These are phyloP conservation scores for Teleogryllus oceanicus DNA, from an alignment of 2,888 invertebrate genomes.

Conservation along the genomic window DNA sequence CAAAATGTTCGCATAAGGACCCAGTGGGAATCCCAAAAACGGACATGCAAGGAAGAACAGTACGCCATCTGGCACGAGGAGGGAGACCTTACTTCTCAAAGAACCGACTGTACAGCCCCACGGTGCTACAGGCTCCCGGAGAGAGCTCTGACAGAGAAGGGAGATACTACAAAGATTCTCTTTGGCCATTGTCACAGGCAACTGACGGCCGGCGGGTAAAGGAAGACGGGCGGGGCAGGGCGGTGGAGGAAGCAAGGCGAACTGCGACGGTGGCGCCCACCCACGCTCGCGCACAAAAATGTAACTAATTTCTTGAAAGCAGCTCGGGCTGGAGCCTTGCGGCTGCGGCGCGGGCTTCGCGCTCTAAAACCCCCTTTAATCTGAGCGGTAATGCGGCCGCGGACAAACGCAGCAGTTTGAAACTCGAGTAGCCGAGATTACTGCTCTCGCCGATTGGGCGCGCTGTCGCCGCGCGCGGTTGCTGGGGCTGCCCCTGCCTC, in stretches of 20 bases:
- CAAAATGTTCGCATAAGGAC: too few relatives aligned
- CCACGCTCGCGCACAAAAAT: background rate
- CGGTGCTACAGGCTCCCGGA: background rate
- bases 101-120: too few relatives aligned
- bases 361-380: background rate
- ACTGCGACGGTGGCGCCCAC: background rate
- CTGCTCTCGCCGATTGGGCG: too few relatives aligned
- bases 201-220: conserved; percentile 1
- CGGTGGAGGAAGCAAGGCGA: background rate
- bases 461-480: too few relatives aligned
- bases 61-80: too few relatives aligned
- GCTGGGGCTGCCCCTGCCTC: too few relatives aligned
- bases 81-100: too few relatives aligned
- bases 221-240: background rate
- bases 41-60: too few relatives aligned
- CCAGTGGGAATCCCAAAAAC: too few relatives aligned
- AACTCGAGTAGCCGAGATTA: too few relatives aligned
- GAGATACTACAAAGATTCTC: background rate
- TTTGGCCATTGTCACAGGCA: conserved; percentile 18
- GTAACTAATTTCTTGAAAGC: conserved; percentile 1
- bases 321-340: background rate
- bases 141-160: background rate
- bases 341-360: background rate
- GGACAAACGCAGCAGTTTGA: too few relatives aligned
- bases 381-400: background rate